A percentile compares a stretch with the other conserved stretches of the same genome.
These are phyloP conservation scores for Pinctada fucata DNA, from an alignment of 2,888 invertebrate genomes.

Conservation along the genomic window DNA sequence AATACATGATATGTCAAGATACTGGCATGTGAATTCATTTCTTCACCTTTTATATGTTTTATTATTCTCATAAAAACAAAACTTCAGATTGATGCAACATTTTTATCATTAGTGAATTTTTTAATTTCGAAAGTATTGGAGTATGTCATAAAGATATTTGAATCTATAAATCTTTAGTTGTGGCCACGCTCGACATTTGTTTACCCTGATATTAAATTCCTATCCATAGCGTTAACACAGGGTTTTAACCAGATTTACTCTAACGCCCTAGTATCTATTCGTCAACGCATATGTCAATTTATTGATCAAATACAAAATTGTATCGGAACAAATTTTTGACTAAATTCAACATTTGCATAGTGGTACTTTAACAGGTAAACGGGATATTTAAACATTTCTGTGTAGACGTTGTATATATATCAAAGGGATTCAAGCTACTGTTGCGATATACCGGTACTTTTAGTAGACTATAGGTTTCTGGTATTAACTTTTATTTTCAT, in stretches of 20 bases:
- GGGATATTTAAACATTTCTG: too few species aligned
- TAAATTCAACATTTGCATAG: background rate
- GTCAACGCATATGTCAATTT: background rate
- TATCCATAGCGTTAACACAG: conserved; percentile 2
- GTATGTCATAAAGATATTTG: background rate
- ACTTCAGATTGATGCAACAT: too few species aligned
- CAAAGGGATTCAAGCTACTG: background rate
- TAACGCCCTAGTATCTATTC: background rate
- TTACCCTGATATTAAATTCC: background rate
- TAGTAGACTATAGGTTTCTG: background rate
- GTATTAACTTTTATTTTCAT: too few species aligned
- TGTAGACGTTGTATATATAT: background rate
- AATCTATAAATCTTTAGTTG: background rate
- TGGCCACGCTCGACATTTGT: background rate
- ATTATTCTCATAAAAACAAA: too few species aligned
- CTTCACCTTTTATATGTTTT: too few species aligned
- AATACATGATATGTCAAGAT: too few species aligned
- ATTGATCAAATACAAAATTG: conserved; percentile 12
- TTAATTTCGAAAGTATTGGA: too few species aligned
- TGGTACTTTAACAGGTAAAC: background rate
- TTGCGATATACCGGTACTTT: background rate
- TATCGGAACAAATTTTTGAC: conserved; percentile 5
- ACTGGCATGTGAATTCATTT: too few species aligned
- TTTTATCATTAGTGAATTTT: too few species aligned
- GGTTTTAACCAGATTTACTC: conserved; percentile 6